Conservation (phyloP, 2,113 vertebrate genomes). For the Micromys minutus region DNA sequence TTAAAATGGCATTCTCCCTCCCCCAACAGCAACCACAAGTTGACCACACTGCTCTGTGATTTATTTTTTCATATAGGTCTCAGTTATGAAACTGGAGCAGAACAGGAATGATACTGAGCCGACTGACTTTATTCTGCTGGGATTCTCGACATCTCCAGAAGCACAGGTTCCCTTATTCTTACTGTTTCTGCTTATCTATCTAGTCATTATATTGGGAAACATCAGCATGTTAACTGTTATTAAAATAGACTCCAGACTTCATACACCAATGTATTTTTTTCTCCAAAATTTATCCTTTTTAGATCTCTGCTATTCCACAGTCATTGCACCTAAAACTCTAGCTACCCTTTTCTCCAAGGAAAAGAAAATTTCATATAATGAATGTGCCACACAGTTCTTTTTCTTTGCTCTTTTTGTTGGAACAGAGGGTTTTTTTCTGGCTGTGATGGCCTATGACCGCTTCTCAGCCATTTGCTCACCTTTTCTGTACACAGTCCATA, state of each 20-base stretch:
- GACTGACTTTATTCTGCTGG: conserved; percentile 74
- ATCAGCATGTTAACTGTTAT: conserved; percentile 73
- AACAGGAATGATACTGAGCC: conserved; percentile 61
- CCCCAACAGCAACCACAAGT: not conserved
- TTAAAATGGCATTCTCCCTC: not conserved
- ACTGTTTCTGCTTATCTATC: conserved; percentile 73
- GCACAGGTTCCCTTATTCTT: conserved; percentile 66
- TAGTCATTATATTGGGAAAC: conserved; percentile 74
- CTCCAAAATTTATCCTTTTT: conserved; percentile 79
- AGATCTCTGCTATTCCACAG: conserved; percentile 82
- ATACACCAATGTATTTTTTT: conserved; percentile 83
- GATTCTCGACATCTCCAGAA: conserved; percentile 57
- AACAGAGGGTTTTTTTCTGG: conserved; percentile 79
- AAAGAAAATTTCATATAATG: conserved; percentile 78
- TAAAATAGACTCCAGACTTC: conserved; percentile 74
- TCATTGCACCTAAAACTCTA: conserved; percentile 79
- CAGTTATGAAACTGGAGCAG: conserved; percentile 36
- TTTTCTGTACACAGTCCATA: conserved; percentile 67
- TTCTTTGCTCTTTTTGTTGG: conserved; percentile 83
- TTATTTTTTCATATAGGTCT: conserved; percentile 6
- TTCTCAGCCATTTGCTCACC: conserved; percentile 80
- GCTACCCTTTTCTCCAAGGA: conserved; percentile 65
- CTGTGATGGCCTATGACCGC: conserved; percentile 78
- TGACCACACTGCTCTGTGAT: not conserved
- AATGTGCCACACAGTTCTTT: conserved; percentile 80